Conservation (phyloP, 2,888 invertebrate genomes). For the Nomada fabriciana region DNA sequence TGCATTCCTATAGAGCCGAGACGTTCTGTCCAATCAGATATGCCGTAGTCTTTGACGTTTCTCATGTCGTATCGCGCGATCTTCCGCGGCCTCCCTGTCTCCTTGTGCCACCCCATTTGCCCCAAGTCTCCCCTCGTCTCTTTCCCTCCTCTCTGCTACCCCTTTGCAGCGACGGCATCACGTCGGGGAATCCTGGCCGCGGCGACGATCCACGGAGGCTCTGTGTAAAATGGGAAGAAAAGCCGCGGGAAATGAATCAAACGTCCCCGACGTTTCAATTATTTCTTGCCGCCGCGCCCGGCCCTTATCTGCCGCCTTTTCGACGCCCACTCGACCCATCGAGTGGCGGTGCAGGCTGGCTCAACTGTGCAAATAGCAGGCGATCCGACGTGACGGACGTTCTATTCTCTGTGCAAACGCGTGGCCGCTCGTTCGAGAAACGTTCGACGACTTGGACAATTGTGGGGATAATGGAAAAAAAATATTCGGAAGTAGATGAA, state of each 20-base stretch:
- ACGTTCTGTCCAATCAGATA: constrained; percentile 83
- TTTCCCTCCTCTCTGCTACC: constrained; percentile 29
- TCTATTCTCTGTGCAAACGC: constrained; percentile 55
- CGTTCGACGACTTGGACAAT: constrained; percentile 36
- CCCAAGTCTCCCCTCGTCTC: constrained; percentile 2
- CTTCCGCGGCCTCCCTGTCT: constrained; percentile 70
- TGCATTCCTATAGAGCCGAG: constrained; percentile 81
- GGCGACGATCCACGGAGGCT: constrained; percentile 70
- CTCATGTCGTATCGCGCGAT: constrained; percentile 83
- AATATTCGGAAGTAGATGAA: neutral
- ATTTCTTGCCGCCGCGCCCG: constrained; percentile 77
- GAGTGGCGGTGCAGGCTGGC: constrained; percentile 22
- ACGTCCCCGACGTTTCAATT: constrained; percentile 82
- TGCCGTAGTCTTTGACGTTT: constrained; percentile 81
- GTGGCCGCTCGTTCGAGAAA: constrained; percentile 36
- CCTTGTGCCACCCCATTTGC: constrained; percentile 14
- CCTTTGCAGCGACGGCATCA: neutral
- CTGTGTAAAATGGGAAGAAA: constrained; percentile 81
- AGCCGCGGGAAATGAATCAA: constrained; percentile 83
- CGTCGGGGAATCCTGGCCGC: constrained; percentile 52
- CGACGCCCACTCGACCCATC: constrained; percentile 33
- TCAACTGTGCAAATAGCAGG: constrained; percentile 50
- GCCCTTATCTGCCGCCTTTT: constrained; percentile 52
- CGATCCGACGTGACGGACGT: constrained; percentile 53
- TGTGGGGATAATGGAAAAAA: neutral